Evolutionary conservation across 2,888 invertebrate species (phyloP), one percentile per base, ranked within the genome.

Genomic region (Tryphoninae sp.): DNA sequence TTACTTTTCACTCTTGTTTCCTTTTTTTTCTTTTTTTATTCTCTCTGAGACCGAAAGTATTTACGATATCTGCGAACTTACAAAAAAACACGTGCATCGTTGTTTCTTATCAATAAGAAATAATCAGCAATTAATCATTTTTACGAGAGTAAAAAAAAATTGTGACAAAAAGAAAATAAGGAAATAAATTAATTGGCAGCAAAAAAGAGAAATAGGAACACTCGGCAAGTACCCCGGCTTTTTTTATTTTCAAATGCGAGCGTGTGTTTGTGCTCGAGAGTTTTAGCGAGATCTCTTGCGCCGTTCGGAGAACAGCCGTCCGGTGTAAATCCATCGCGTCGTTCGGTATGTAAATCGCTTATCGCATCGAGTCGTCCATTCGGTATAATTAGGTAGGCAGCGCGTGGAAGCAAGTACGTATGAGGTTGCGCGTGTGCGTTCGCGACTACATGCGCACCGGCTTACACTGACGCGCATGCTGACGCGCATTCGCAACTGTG

Each of bases 281-380:
- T 26, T 73, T 74, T 69, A 49, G 72, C 62, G 55, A 80, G 33
- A 22, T 53, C 26, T 51, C 40, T 59, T 40, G 33, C 23, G 67
- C 45, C 53, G 68, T 61, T 69, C 62, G 22, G 64, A 55, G 33
- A 65, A 65, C 80, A 77, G 80, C 81, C 77, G 79, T 83, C 84
- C 88, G 86, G 89, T 77, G 71, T 91, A 91, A 91, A 91, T 91
- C 90, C 87, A 90, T 90, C 90, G 89, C 84, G 86, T 88, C 87
- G 87, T 87, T 87, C 86, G 85, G 86, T 88, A 91, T 91, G 89
- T 91, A 91, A 91, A 91, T 91, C 90, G 90, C 90, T 91, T 91
- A 91, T 91, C 91, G 89, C 90, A 88, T 87, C 87, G 89, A 90
- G 90, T 88, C 89, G 89, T 88, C 90, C 88, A 89, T 89, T 89